phyloP scores from a whole-genome alignment of 1,140 invertebrate genomes.

The Aplysia californica region DNA sequence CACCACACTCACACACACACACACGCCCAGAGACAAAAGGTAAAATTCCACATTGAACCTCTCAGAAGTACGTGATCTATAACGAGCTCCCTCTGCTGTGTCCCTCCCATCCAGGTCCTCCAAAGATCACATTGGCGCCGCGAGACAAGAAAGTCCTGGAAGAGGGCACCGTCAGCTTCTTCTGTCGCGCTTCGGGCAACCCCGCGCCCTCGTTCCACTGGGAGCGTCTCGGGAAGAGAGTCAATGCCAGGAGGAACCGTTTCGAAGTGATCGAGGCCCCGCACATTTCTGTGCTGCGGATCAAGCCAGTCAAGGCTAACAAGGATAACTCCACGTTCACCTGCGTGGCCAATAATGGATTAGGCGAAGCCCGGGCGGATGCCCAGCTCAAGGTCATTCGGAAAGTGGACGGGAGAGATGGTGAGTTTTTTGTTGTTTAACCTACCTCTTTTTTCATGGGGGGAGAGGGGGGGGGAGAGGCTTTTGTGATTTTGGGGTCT shows the following conservation, averaged over 20 bases:
- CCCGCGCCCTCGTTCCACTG: conserved; percentile 88
- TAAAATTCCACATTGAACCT: no score
- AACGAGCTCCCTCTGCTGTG: no score
- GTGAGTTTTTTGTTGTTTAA: no score
- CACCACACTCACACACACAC: no score
- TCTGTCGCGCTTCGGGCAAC: conserved; percentile 91
- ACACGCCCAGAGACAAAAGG: no score
- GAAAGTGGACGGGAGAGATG: conserved; percentile 23
- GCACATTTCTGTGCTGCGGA: conserved; percentile 87
- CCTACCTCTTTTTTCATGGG: no score
- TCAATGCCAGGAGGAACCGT: conserved; percentile 73
- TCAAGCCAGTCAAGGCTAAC: conserved; percentile 86
- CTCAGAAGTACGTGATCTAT: no score
- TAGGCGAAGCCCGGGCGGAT: conserved; percentile 88
- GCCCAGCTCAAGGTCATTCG: conserved; percentile 86
- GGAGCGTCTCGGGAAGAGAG: conserved; percentile 85
- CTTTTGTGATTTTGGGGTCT: no score
- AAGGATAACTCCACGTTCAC: conserved; percentile 83
- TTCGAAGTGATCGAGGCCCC: conserved; percentile 67
- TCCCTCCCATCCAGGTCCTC: conserved; percentile 55
- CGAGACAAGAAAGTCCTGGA: conserved; percentile 75
- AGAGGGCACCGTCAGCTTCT: conserved; percentile 93
- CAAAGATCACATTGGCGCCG: conserved; percentile 57
- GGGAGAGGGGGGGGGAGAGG: no score
- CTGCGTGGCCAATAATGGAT: conserved; percentile 57